These are phyloP conservation scores for Paragorgia papillata DNA, from an alignment of 92 coral and sea anemone genomes.

Conservation along the genomic window DNA sequence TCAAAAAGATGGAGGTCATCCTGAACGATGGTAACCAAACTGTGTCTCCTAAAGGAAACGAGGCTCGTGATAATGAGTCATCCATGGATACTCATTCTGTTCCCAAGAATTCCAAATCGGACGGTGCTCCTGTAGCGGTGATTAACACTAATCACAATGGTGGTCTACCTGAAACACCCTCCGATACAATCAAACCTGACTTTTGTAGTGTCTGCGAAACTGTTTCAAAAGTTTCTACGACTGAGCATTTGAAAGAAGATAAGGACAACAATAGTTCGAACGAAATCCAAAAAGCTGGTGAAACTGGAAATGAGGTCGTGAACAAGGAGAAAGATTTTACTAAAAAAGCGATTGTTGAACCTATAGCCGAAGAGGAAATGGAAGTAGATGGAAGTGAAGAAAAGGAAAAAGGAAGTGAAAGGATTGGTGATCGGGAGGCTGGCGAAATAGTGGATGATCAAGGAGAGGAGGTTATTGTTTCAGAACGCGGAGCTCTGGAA, in stretches of 20 bases:
- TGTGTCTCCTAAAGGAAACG: no score
- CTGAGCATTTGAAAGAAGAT: neutral
- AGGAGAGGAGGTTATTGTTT: neutral
- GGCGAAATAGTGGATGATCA: conserved; percentile 11
- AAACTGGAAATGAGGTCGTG: neutral
- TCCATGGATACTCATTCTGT: no score
- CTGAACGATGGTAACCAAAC: no score
- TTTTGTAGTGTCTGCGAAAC: no score
- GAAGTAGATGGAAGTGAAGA: neutral
- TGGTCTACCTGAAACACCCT: no score
- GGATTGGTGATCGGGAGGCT: neutral
- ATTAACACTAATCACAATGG: no score
- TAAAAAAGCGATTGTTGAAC: neutral
- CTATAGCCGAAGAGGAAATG: neutral
- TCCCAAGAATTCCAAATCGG: no score
- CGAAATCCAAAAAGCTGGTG: neutral
- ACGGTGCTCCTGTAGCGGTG: no score
- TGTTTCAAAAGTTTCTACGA: no score
- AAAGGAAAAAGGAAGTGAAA: neutral
- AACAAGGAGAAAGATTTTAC: conserved; percentile 6
- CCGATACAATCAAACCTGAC: no score
- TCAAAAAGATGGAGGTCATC: no score
- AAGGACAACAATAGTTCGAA: neutral
- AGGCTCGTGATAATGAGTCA: no score
- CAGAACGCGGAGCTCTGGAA: conserved; percentile 26